Base-by-base conservation (phyloP, 1,140 invertebrate genomes). In the Oedothorax gibbosus region DNA sequence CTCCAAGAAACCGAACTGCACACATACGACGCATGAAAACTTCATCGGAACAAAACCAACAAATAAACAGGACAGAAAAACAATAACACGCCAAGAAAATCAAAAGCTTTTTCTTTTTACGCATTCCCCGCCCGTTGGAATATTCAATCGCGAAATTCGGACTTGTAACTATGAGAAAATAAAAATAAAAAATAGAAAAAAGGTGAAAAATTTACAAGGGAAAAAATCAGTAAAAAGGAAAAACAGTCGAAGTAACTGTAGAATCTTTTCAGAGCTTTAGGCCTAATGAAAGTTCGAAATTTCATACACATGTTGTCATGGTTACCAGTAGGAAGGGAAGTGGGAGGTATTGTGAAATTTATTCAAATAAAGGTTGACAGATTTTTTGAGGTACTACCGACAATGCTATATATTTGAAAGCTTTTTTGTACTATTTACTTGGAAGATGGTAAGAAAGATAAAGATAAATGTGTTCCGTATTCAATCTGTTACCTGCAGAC, bases 351-450 rank as follows among this genome's bases (percentile, higher is more conserved):
- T 18, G n/a, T 62, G 50, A 76, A 76, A 77, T 65, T 77, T 77
- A 65, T 77, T 77, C 75, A 77, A 77, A 77, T 77, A 77, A 77
- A 77, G 75, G 75, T 77, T 77, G 75, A 65, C 60, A 65, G 75
- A 65, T 77, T 62, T 65, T 51, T n/a, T 14, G 35, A 21, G 60
- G 57, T 15, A 50, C 20, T 73, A 11, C 68, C 68, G 18, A 18
- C n/a, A 35, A 49, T 75, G 35, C 9, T 51, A 15, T 51, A 35
- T 35, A 56, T 77, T 65, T 53, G 75, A 77, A 77, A 64, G 75
- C 65, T 77, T 64, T 62, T n/a, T 50, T 15, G 35, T 35, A 62
- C 49, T 77, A 65, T 62, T 77, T 77, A 77, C 65, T 77, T 77
- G 65, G 75, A 77, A 77, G 57, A 65, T 18, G 14, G 60, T 35